These are phyloP conservation scores for Dromococcyx pavoninus DNA, from an alignment of 2,797 vertebrate genomes.

Conservation along the genomic window DNA sequence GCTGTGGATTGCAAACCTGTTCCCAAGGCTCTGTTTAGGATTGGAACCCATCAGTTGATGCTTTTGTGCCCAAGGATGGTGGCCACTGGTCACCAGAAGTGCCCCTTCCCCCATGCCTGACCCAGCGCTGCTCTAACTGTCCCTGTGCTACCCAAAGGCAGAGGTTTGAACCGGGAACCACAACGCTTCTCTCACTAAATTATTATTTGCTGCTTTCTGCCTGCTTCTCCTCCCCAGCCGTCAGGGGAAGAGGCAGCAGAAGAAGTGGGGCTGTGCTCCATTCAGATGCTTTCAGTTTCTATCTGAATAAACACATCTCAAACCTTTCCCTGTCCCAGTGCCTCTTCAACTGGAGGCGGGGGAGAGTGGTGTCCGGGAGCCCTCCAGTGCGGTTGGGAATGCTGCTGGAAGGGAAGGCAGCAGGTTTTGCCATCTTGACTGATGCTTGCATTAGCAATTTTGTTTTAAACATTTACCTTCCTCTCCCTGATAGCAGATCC, in stretches of 20 bases:
- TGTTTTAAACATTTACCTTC: background rate
- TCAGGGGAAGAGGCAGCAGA: conserved; percentile 55
- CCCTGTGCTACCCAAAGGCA: conserved; percentile 25
- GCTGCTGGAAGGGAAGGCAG: background rate
- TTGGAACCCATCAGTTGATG: background rate
- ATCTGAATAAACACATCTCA: conserved; percentile 71
- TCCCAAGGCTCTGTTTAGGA: conserved; percentile 17
- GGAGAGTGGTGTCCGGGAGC: no score
- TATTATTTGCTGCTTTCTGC: conserved; percentile 67
- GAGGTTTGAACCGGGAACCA: conserved; percentile 60
- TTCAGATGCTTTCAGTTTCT: conserved; percentile 74
- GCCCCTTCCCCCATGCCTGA: background rate
- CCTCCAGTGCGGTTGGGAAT: accelerated
- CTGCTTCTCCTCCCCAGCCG: conserved; percentile 38
- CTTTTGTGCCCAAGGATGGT: background rate
- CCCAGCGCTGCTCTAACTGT: conserved; percentile 39
- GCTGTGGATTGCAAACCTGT: conserved; percentile 17
- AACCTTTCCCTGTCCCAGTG: background rate
- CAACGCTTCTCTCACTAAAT: conserved; percentile 70
- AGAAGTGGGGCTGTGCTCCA: conserved; percentile 62
- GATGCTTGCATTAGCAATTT: background rate
- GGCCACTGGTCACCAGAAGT: conserved; percentile 2
- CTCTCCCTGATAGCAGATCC: background rate
- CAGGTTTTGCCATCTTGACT: background rate
- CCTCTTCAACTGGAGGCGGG: accelerated